phyloP scores from a whole-genome alignment of 2,113 vertebrate genomes.

The Nestor notabilis region DNA sequence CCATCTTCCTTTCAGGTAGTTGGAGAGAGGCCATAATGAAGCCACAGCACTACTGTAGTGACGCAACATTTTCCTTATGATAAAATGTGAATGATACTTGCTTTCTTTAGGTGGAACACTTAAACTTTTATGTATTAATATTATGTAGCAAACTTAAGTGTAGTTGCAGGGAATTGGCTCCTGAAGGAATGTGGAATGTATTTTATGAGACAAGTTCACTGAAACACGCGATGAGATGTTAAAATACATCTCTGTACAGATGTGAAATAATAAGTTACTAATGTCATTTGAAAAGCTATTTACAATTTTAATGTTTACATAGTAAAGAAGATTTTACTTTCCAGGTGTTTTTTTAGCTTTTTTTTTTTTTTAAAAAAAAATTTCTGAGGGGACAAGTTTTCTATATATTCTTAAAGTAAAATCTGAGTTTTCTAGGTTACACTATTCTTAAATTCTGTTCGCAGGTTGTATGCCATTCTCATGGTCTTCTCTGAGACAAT shows the following conservation, averaged over 20 bases:
- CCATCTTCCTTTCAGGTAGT: background rate
- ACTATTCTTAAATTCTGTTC: background rate
- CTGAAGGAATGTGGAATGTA: background rate
- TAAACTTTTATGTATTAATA: background rate
- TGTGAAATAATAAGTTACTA: background rate
- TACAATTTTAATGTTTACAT: background rate
- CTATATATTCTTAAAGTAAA: background rate
- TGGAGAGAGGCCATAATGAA: background rate
- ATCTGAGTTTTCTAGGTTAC: background rate
- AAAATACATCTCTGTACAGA: background rate
- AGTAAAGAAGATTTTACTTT: background rate
- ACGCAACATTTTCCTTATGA: background rate
- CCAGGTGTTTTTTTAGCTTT: background rate
- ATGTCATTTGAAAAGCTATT: background rate
- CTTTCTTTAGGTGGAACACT: background rate
- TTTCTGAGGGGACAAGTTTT: background rate
- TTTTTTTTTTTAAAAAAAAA: background rate
- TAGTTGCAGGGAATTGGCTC: background rate
- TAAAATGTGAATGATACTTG: background rate
- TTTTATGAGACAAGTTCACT: background rate
- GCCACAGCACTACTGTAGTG: background rate
- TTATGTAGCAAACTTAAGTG: background rate
- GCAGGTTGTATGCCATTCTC: background rate
- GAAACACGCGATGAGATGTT: background rate
- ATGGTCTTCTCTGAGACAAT: background rate